Evolutionary conservation across 2,797 vertebrate genomes (phyloP), one percentile per base, ranked within the genome.

Genomic region (Acestrorhynchus altus): DNA sequence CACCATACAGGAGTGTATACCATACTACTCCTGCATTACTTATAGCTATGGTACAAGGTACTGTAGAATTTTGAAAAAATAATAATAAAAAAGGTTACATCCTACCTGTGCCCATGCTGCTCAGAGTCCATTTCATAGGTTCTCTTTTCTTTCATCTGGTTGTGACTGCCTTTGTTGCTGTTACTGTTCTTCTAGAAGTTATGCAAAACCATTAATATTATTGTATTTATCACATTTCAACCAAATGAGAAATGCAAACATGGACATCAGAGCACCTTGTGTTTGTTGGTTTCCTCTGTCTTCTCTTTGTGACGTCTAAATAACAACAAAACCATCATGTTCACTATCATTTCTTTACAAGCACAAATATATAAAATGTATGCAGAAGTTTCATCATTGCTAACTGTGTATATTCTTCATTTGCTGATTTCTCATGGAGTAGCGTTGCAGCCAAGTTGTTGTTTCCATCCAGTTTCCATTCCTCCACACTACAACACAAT

Each of bases 401-500:
- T 68, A 42, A 74, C 70, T 18, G 39, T 56, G 15, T 20, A 65
- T 35, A 46, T 28, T 40, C 59, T 56, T 78, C 68, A 46, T 64
- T 28, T 64, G 11, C 68, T n/a, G 68, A 22, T 64, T 77, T 28
- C 24, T 5, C 60, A 47, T 49, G 20, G 18, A 15, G 15, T 26
- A 20, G 22, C 4, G 10, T 65, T 56, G 44, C n/a, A 46, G 47
- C 57, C 31, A 69, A 51, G 63, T 79, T 79, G 66, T 74, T 74
- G 56, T 79, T 79, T 69, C 47, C 54, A 74, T 74, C 65, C 56
- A 60, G 56, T n/a, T 22, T n/a, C n/a, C n/a, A n/a, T n/a, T n/a
- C 47, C 42, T 31, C 16, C 56, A 35, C 46, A 54, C 77, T 79
- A 49, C 3, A 69, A 79, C 15, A 54, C 1, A 64, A 40, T 26